Evolutionary conservation across 92 coral and sea anemone species (phyloP).

Genomic region (Scolanthus callimorphus): DNA sequence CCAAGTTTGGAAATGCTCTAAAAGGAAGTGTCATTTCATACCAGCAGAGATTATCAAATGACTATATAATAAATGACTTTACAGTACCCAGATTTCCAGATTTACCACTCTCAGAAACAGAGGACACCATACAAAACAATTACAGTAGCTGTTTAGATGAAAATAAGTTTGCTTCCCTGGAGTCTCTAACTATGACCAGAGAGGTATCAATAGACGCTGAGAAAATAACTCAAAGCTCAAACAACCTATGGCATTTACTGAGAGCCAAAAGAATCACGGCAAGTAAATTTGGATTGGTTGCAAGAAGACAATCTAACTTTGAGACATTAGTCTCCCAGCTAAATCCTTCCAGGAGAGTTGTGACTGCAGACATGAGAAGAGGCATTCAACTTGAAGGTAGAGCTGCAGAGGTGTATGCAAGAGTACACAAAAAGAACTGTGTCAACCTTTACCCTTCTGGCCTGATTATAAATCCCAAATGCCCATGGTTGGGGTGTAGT

Average conservation of each 20-base stretch:
- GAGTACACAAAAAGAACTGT: slow-evolving; percentile 3
- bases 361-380: slow-evolving; percentile 40
- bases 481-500: slow-evolving; percentile 67
- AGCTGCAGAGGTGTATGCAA: slow-evolving; percentile 47
- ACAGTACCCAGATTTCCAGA: slow-evolving; percentile 29
- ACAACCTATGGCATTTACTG: slow-evolving; percentile 41
- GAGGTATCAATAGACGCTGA: slow-evolving; percentile 14
- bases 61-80: slow-evolving; percentile 47
- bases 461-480: slow-evolving; percentile 36
- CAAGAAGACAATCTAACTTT: slow-evolving; percentile 29
- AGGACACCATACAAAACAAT: slow-evolving; percentile 9
- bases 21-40: slow-evolving; percentile 44
- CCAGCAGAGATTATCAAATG: slow-evolving; percentile 32
- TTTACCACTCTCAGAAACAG: slow-evolving; percentile 34
- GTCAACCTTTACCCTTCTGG: slow-evolving; percentile 47
- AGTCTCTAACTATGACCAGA: slow-evolving; percentile 11
- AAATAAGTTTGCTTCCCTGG: slow-evolving; percentile 29
- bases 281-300: slow-evolving; percentile 53
- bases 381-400: slow-evolving; percentile 39
- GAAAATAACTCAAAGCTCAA: slow-evolving; percentile 40
- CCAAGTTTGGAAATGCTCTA: slow-evolving; percentile 43
- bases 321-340: slow-evolving; percentile 44
- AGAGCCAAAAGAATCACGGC: slow-evolving; percentile 49
- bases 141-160: slow-evolving; percentile 19
- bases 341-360: slow-evolving; percentile 24